Evolutionary conservation across 2,888 invertebrate genomes (phyloP).

Genomic region (Listrodromus nycthemerus): DNA sequence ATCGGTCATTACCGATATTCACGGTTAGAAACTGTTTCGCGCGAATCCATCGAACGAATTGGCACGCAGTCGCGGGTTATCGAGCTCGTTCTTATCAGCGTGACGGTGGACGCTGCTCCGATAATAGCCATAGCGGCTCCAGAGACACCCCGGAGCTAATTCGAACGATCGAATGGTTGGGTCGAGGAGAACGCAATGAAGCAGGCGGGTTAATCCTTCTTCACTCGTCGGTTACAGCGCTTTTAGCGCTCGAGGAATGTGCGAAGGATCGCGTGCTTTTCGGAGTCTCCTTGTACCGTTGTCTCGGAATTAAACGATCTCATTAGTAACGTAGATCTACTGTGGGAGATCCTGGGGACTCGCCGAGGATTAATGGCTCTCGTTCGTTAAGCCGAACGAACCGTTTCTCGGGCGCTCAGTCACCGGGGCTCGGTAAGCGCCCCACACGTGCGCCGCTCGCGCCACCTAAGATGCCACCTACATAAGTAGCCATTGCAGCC

Average conservation of each 20-base stretch:
- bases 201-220: background rate
- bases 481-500: background rate
- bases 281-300: conserved; percentile 17
- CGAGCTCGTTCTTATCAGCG: background rate
- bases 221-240: conserved; percentile 2
- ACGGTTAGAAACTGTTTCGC: conserved; percentile 6
- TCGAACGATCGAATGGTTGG: conserved; percentile 25
- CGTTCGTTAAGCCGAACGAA: conserved; percentile 48
- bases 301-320: conserved; percentile 66
- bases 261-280: conserved; percentile 10
- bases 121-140: conserved; percentile 47
- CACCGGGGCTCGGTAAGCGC: conserved; percentile 7
- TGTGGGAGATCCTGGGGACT: conserved; percentile 53
- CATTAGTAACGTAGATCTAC: conserved; percentile 68
- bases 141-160: conserved; percentile 49
- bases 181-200: background rate
- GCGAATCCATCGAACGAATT: background rate
- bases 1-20: conserved; percentile 35
- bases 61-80: background rate
- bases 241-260: conserved; percentile 10
- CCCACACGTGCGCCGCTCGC: background rate
- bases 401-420: conserved; percentile 45
- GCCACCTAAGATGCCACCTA: background rate
- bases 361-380: conserved; percentile 60
- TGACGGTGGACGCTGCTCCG: background rate